These are phyloP conservation scores for Portunus trituberculatus DNA, from an alignment of 1,140 invertebrate genomes.

Conservation along the genomic window DNA sequence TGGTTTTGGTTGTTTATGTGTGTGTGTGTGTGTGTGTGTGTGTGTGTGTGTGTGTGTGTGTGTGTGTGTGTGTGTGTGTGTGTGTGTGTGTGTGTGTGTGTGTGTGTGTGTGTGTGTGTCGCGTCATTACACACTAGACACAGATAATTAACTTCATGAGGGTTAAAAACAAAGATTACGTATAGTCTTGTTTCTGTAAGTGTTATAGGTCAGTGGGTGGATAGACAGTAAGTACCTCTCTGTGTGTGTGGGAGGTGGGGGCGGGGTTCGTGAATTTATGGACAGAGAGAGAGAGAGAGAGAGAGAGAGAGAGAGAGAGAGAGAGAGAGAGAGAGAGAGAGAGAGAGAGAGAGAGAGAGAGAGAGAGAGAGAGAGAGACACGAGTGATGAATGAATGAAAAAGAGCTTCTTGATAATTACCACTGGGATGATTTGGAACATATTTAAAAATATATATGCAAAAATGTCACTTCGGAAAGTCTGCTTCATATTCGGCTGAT, in stretches of 20 bases:
- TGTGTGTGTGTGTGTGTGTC: constrained; percentile 54
- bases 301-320: too few species aligned
- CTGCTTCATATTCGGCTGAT: constrained; percentile 21
- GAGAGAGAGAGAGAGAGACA: neutral
- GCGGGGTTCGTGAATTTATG: neutral
- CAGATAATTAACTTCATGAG: too few species aligned
- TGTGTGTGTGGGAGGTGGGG: constrained; percentile 1
- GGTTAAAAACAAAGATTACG: too few species aligned
- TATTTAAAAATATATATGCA: neutral
- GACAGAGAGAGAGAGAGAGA: neutral
- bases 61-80: neutral
- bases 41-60: neutral
- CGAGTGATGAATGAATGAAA: neutral
- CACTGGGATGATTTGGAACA: constrained; percentile 21
- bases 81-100: constrained; percentile 28
- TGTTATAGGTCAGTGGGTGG: too few species aligned
- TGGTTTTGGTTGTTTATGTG: neutral
- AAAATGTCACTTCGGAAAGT: constrained; percentile 22
- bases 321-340: too few species aligned
- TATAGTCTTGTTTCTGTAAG: too few species aligned
- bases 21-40: constrained; percentile 13
- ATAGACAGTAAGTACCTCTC: neutral
- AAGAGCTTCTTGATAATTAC: constrained; percentile 3
- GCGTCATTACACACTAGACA: neutral
- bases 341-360: neutral